A percentile compares a stretch with the other conserved stretches of the same genome.
These are phyloP conservation scores for Myripristis murdjan DNA, from an alignment of 2,797 vertebrate genomes.

Conservation along the genomic window DNA sequence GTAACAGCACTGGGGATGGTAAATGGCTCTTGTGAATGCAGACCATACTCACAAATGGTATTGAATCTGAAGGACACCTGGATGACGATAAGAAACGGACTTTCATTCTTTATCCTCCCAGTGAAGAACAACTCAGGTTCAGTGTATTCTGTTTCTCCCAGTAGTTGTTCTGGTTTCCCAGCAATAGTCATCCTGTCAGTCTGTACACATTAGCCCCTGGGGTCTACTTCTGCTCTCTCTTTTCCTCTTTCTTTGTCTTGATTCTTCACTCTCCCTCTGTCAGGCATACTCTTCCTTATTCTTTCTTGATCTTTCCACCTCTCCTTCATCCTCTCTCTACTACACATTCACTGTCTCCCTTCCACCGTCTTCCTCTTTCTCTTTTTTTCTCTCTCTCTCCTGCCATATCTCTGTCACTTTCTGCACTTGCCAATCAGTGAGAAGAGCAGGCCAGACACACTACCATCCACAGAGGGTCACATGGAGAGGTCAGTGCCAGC, in stretches of 20 bases:
- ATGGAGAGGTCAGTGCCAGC: slow-evolving; percentile 62
- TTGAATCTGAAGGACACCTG: background rate
- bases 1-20: background rate
- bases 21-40: background rate
- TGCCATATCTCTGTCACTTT: slow-evolving; percentile 7
- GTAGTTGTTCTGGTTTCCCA: background rate
- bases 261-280: background rate
- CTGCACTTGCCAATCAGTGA: slow-evolving; percentile 69
- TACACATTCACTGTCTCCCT: slow-evolving; percentile 11
- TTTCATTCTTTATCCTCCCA: background rate
- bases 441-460: slow-evolving; percentile 52
- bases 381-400: background rate
- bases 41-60: background rate
- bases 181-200: background rate
- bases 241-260: background rate
- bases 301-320: no score
- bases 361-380: background rate
- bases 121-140: background rate
- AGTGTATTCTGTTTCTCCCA: background rate
- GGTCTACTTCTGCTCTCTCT: background rate
- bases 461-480: slow-evolving; percentile 66
- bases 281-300: slow-evolving; percentile 11
- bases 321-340: slow-evolving; percentile 15
- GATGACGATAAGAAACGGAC: background rate
- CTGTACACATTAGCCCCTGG: slow-evolving; percentile 6